phyloP scores from a whole-genome alignment of 2,113 vertebrate genomes.

The Chaetops frenatus region DNA sequence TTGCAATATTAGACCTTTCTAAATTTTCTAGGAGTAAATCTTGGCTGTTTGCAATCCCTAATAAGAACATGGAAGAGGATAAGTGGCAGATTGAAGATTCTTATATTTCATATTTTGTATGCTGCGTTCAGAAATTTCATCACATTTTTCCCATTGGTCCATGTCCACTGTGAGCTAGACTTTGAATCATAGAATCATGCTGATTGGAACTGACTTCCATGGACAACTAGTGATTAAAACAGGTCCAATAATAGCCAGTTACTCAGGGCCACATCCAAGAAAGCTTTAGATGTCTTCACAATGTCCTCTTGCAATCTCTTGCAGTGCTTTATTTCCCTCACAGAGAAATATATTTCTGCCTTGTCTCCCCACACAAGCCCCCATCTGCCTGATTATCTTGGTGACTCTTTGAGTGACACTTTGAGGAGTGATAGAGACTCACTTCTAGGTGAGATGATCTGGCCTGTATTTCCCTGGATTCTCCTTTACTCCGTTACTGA shows the following conservation, averaged over 20 bases:
- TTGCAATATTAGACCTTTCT: neutral
- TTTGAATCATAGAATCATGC: neutral
- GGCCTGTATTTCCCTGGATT: neutral
- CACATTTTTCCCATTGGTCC: neutral
- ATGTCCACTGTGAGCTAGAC: neutral
- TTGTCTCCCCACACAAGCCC: neutral
- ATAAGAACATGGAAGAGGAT: neutral
- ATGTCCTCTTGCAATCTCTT: neutral
- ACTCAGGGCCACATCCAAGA: fast-evolving
- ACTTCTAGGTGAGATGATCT: neutral
- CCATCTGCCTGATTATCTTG: neutral
- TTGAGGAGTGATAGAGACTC: neutral
- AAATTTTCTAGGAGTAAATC: neutral
- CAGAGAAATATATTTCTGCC: neutral
- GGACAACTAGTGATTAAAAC: neutral
- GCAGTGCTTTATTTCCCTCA: neutral
- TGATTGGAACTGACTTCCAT: neutral
- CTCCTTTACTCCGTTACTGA: neutral
- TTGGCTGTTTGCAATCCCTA: neutral
- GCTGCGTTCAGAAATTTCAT: neutral
- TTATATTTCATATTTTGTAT: neutral
- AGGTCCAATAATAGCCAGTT: neutral
- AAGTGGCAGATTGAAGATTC: neutral
- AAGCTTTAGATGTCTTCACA: neutral
- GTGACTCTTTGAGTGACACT: neutral